Percentiles rank a stretch among this genome's conserved stretches.
Evolutionary conservation across 1,140 invertebrate genomes (phyloP).

Genomic region (Sarcophaga bullata): DNA sequence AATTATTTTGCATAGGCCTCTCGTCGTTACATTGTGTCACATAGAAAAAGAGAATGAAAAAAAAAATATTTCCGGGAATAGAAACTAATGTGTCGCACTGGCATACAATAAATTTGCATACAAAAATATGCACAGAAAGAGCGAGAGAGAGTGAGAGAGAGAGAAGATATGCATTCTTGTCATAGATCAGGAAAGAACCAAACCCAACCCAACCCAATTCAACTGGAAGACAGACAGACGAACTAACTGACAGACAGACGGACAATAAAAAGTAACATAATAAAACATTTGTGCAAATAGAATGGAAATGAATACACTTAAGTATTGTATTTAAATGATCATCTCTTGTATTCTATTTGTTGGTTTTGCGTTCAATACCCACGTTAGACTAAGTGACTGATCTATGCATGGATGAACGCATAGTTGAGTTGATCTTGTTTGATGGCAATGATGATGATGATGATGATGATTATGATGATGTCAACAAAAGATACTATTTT

Average conservation of each 20-base stretch:
- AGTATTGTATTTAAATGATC: background rate
- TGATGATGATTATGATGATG: background rate
- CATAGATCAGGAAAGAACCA: too few species aligned
- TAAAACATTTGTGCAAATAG: background rate
- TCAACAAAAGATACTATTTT: slow-evolving; percentile 8
- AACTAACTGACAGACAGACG: background rate
- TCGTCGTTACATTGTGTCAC: slow-evolving; percentile 1
- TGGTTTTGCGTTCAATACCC: too few species aligned
- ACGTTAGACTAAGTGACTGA: background rate
- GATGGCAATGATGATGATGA: too few species aligned
- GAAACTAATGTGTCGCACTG: background rate
- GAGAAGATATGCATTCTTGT: background rate
- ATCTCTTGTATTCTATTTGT: background rate
- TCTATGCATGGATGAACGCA: too few species aligned
- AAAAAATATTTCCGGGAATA: slow-evolving; percentile 7
- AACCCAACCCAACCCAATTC: too few species aligned
- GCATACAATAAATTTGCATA: background rate
- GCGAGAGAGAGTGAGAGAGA: background rate
- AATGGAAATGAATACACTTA: background rate
- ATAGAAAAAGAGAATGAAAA: background rate
- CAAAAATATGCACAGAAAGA: background rate
- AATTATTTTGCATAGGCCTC: background rate
- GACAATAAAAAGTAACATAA: background rate
- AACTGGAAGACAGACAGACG: background rate
- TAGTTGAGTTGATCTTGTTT: background rate